These are phyloP conservation scores for Thermophis baileyi DNA, from an alignment of 2,113 vertebrate species.

Conservation along the genomic window DNA sequence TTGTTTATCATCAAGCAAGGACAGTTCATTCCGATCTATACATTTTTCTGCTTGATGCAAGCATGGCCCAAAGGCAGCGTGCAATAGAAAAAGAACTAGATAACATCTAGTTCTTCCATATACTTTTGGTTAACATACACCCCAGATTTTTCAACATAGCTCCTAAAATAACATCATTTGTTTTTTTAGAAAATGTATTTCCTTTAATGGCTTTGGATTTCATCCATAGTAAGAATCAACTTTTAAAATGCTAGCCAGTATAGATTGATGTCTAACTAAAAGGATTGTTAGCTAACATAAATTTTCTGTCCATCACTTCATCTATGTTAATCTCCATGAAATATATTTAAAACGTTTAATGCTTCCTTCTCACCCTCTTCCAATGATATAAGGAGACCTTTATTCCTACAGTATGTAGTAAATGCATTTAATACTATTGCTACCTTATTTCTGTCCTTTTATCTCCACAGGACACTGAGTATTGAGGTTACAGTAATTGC, in stretches of 20 bases:
- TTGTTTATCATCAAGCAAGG: neutral
- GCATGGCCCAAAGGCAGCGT: neutral
- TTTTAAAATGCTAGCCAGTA: slow-evolving; percentile 8
- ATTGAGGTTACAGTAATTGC: slow-evolving; percentile 38
- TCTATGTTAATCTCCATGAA: slow-evolving; percentile 14
- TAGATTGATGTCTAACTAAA: slow-evolving; percentile 34
- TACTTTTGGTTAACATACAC: neutral
- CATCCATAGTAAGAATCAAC: neutral
- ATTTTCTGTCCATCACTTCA: slow-evolving; percentile 11
- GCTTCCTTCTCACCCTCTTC: slow-evolving; percentile 21
- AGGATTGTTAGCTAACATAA: slow-evolving; percentile 28
- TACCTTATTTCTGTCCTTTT: neutral
- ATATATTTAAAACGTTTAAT: neutral
- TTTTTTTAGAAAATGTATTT: slow-evolving; percentile 6
- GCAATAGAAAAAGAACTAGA: neutral
- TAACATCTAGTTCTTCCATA: neutral
- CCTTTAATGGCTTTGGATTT: slow-evolving; percentile 18
- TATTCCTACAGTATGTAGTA: slow-evolving; percentile 2
- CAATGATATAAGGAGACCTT: slow-evolving; percentile 14
- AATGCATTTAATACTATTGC: slow-evolving; percentile 15
- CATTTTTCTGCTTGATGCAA: neutral
- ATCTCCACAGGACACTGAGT: slow-evolving; percentile 29
- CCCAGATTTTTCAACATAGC: neutral
- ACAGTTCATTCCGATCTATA: neutral
- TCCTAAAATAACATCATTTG: neutral